phyloP scores from a whole-genome alignment of 1,140 invertebrate genomes.

The Cataglyphis hispanica region DNA sequence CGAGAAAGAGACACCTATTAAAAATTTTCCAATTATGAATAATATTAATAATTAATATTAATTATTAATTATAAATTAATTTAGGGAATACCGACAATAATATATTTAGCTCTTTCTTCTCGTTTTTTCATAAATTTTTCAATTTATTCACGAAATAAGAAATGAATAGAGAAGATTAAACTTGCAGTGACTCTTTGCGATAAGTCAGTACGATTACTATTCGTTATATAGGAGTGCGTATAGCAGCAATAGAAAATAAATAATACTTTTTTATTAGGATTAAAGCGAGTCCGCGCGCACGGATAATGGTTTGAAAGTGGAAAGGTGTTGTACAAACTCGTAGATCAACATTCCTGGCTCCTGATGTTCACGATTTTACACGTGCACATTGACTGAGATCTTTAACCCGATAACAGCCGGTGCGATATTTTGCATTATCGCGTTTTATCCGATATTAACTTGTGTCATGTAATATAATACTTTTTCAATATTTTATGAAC shows the following conservation, averaged over 20 bases:
- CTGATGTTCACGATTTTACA: constrained; percentile 60
- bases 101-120: not conserved
- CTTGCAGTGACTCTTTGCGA: not conserved
- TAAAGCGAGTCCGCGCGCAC: not conserved
- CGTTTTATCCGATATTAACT: constrained; percentile 45
- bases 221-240: not conserved
- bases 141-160: not conserved
- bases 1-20: not conserved
- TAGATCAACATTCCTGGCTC: constrained; percentile 81
- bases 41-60: too few relatives aligned
- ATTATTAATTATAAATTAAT: too few relatives aligned
- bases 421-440: constrained; percentile 43
- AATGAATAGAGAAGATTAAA: not conserved
- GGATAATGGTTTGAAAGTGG: constrained; percentile 16
- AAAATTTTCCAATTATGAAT: not conserved
- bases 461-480: constrained; percentile 29
- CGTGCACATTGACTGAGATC: constrained; percentile 49
- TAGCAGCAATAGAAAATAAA: constrained; percentile 23
- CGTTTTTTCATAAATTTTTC: not conserved
- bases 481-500: constrained; percentile 43
- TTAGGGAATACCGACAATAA: not conserved
- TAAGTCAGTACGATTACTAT: not conserved
- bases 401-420: constrained; percentile 14
- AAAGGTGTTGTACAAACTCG: constrained; percentile 68
- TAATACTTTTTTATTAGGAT: constrained; percentile 10